These are phyloP conservation scores for Microtus oregoni DNA, from an alignment of 2,113 vertebrate species.

Conservation along the genomic window DNA sequence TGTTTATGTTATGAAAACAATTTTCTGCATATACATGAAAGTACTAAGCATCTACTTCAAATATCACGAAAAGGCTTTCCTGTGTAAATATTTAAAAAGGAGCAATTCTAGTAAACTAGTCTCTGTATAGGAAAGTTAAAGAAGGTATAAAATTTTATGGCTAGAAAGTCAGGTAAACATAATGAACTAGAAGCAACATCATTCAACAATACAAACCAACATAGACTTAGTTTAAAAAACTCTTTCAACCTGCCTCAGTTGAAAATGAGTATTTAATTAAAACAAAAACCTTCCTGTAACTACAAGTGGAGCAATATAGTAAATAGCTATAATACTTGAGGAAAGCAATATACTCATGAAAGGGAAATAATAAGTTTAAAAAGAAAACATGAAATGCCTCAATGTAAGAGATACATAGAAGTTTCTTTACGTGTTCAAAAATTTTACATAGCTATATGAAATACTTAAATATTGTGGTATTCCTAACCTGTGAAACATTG, in stretches of 20 bases:
- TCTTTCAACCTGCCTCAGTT: background rate
- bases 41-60: constrained; percentile 23
- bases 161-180: background rate
- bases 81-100: background rate
- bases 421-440: constrained; percentile 2
- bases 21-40: constrained; percentile 34
- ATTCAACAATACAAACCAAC: background rate
- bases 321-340: background rate
- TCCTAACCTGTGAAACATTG: background rate
- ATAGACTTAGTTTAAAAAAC: background rate
- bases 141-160: background rate
- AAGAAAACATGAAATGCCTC: constrained; percentile 17
- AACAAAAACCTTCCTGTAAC: background rate
- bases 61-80: background rate
- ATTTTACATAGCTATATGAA: background rate
- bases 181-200: background rate
- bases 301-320: background rate
- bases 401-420: background rate
- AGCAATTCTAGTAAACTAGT: background rate
- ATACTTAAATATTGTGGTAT: background rate
- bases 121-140: background rate
- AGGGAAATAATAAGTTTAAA: constrained; percentile 13
- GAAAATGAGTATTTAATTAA: constrained; percentile 30
- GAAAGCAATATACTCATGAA: constrained; percentile 12
- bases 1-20: background rate